Evolutionary conservation across 1,140 invertebrate species (phyloP).

Genomic region (Drosophila erecta): DNA sequence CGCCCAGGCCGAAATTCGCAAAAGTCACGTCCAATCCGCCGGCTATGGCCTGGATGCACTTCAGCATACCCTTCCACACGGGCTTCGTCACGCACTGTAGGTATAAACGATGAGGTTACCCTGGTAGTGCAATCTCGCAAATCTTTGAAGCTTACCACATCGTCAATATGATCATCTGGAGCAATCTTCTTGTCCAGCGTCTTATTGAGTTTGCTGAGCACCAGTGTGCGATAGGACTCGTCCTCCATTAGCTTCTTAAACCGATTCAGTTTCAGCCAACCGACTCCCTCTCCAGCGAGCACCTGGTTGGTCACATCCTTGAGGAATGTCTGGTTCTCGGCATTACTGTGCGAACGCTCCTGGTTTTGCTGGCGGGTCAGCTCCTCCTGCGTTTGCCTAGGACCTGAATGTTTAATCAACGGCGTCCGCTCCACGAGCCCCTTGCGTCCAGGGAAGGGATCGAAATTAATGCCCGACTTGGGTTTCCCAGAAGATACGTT

Average conservation of each 20-base stretch:
- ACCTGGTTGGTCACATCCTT: conserved; percentile 96
- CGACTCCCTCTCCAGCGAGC: conserved; percentile 97
- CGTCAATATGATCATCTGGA: conserved; percentile 98
- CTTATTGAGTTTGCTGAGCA: conserved; percentile 97
- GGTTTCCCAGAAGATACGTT: conserved; percentile 82
- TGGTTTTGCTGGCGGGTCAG: conserved; percentile 88
- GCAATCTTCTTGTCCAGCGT: conserved; percentile 97
- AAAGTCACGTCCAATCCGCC: conserved; percentile 97
- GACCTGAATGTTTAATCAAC: conserved; percentile 93
- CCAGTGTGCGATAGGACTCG: conserved; percentile 98
- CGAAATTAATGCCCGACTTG: conserved; percentile 88
- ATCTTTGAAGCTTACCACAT: conserved; percentile 91
- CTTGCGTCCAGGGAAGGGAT: conserved; percentile 92
- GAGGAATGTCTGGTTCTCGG: conserved; percentile 94
- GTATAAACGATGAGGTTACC: neutral
- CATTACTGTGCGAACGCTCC: conserved; percentile 90
- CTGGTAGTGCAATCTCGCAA: neutral
- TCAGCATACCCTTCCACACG: conserved; percentile 98
- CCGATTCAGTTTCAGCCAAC: conserved; percentile 97
- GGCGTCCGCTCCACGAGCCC: conserved; percentile 95
- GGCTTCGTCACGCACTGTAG: conserved; percentile 92
- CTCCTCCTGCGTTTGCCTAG: conserved; percentile 88
- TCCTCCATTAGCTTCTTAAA: conserved; percentile 99
- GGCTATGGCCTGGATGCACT: conserved; percentile 94
- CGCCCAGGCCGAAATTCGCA: conserved; percentile 96